These are phyloP conservation scores for Laterallus jamaicensis DNA, from an alignment of 2,113 vertebrate genomes.

Conservation along the genomic window DNA sequence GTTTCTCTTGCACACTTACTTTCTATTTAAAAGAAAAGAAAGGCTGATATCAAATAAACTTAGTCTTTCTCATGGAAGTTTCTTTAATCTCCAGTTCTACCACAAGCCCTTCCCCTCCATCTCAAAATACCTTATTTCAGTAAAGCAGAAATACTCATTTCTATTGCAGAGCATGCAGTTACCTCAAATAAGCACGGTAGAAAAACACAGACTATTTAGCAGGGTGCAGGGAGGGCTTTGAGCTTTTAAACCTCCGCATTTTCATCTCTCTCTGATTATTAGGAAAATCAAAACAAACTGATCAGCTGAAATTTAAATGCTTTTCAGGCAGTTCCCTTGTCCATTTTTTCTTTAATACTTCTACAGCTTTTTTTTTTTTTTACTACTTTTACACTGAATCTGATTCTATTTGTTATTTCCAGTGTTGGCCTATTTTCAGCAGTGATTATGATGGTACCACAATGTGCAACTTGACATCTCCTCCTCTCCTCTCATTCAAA, in stretches of 20 bases:
- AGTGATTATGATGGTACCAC: slow-evolving; percentile 75
- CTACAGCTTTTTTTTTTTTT: neutral
- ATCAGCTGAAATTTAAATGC: neutral
- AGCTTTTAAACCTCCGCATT: slow-evolving; percentile 7
- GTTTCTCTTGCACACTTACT: neutral
- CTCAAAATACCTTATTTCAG: neutral
- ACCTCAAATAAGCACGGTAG: neutral
- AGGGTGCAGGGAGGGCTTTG: neutral
- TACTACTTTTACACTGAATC: neutral
- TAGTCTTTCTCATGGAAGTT: neutral
- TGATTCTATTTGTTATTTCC: slow-evolving; percentile 74
- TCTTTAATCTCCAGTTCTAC: neutral
- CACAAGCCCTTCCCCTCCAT: neutral
- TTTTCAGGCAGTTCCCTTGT: neutral
- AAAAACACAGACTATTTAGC: neutral
- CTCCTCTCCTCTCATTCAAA: slow-evolving; percentile 82
- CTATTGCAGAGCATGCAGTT: neutral
- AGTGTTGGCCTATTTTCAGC: slow-evolving; percentile 83
- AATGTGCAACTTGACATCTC: slow-evolving; percentile 79
- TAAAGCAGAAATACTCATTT: neutral
- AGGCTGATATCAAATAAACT: neutral
- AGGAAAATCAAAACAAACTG: neutral
- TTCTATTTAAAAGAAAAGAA: neutral
- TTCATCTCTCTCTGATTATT: neutral
- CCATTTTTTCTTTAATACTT: neutral